Base-by-base conservation (phyloP, 2,113 vertebrate species). In the Suricata suricatta region DNA sequence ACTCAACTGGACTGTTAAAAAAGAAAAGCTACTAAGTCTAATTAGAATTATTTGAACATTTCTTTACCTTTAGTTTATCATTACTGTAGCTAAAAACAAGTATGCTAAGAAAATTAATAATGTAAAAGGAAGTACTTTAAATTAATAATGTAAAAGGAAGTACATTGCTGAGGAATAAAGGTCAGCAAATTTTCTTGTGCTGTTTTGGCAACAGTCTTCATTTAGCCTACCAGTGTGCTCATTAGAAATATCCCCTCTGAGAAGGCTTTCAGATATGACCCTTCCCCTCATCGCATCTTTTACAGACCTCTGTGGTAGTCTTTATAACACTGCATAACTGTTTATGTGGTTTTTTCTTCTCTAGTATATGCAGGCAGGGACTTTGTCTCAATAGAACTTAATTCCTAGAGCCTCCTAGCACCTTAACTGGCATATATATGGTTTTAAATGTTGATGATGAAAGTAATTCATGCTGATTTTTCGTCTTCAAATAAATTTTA, bases 101-200 rank as follows among this genome's bases (percentile, higher is more conserved):
- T 72, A 4, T 96, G 33, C 29, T 68, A 77, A 89, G 85, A 74
- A 96, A 97, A 90, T 76, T 66, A 92, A 82, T 60, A 64, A 79
- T 29, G 44, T 63, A 82, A 80, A 90, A 84, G 47, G 29, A 72
- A 83, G 52, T n/a, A 60, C 66, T 27, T 91, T 71, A 94, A 92
- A 90, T 87, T 17, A 95, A 68, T 72, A 63, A 71, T 47, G 35
- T 74, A 69, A 96, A 92, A 72, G 35, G 85, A 93, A 85, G 47
- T 9, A 47, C 16, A 54, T 63, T 84, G 38, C 41, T 91, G 66
- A 89, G 41, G 41, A 80, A 79, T 47, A 27, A 92, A 93, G 16
- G n/a, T 54, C 60, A 88, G 64, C 38, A 41, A 60, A 79, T n/a
- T 77, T 87, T 90, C 47, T 63, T 10, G 0, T 44, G 19, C 50